These are phyloP conservation scores for Porites evermanni DNA, from an alignment of 92 coral and sea anemone genomes.

Conservation along the genomic window DNA sequence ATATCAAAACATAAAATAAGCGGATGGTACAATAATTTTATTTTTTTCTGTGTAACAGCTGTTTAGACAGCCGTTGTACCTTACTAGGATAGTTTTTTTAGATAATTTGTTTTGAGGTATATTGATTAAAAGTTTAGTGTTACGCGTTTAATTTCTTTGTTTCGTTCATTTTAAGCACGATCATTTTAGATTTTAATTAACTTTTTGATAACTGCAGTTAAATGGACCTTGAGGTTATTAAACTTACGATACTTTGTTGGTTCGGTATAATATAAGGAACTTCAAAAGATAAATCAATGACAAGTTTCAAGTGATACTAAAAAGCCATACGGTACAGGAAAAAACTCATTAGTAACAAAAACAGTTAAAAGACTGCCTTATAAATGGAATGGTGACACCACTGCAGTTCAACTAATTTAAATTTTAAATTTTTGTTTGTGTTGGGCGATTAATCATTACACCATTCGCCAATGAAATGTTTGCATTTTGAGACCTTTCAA, in stretches of 20 bases:
- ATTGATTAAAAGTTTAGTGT: too few species aligned
- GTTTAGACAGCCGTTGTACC: too few species aligned
- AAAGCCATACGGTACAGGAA: too few species aligned
- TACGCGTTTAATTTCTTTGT: neutral
- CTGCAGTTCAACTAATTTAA: neutral
- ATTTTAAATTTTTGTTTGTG: conserved; percentile 23
- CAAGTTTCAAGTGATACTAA: too few species aligned
- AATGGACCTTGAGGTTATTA: neutral
- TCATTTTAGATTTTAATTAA: neutral
- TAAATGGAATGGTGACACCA: neutral
- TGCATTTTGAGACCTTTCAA: conserved; percentile 21
- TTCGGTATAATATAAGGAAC: neutral
- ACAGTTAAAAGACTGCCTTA: neutral
- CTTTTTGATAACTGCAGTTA: neutral
- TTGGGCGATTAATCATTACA: conserved; percentile 33
- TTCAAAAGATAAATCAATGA: too few species aligned
- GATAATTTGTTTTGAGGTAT: too few species aligned
- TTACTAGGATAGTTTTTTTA: too few species aligned
- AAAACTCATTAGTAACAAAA: too few species aligned
- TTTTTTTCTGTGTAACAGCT: too few species aligned
- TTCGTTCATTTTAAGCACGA: neutral
- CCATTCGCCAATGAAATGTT: conserved; percentile 37
- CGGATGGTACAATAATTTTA: too few species aligned
- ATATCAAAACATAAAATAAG: too few species aligned
- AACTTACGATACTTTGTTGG: too few species aligned